These are phyloP conservation scores for Eupleurogrammus muticus DNA, from an alignment of 2,797 vertebrate genomes.

Conservation along the genomic window DNA sequence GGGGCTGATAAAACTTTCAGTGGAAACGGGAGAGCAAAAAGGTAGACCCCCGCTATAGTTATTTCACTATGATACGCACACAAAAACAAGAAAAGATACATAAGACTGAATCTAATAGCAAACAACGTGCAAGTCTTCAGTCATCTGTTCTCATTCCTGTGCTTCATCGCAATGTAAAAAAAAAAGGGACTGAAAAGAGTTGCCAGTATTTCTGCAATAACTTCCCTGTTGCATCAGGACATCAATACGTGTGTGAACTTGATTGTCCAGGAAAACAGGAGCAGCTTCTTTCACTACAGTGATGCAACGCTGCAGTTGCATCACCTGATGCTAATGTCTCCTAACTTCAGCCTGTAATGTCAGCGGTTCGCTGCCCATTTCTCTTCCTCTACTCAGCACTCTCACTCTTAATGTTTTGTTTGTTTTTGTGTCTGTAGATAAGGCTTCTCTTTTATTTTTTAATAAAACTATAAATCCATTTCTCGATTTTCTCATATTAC, in stretches of 20 bases:
- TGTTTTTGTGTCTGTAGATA: background rate
- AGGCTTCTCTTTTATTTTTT: no score
- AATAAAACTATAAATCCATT: background rate
- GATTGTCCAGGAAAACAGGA: constrained; percentile 32
- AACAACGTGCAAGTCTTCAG: constrained; percentile 4
- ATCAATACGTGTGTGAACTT: constrained; percentile 34
- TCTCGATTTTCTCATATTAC: no score
- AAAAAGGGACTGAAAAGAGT: constrained; percentile 19
- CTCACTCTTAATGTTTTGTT: background rate
- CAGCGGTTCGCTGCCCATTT: constrained; percentile 15
- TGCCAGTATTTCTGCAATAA: constrained; percentile 51
- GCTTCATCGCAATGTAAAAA: constrained; percentile 12
- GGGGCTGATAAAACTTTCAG: constrained; percentile 12
- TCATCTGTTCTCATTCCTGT: constrained; percentile 11
- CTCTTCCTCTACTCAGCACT: constrained; percentile 1
- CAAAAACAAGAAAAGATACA: background rate
- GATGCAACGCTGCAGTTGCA: constrained; percentile 29
- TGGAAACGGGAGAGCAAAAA: constrained; percentile 14
- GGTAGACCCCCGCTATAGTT: background rate
- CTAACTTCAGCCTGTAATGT: background rate
- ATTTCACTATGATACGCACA: constrained; percentile 16
- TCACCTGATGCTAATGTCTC: constrained; percentile 19
- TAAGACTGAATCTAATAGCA: constrained; percentile 1
- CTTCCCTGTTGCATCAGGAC: constrained; percentile 54
- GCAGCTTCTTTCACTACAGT: constrained; percentile 20